Conservation (phyloP, 2,888 invertebrate species). For the Drosophila meridionalis region DNA sequence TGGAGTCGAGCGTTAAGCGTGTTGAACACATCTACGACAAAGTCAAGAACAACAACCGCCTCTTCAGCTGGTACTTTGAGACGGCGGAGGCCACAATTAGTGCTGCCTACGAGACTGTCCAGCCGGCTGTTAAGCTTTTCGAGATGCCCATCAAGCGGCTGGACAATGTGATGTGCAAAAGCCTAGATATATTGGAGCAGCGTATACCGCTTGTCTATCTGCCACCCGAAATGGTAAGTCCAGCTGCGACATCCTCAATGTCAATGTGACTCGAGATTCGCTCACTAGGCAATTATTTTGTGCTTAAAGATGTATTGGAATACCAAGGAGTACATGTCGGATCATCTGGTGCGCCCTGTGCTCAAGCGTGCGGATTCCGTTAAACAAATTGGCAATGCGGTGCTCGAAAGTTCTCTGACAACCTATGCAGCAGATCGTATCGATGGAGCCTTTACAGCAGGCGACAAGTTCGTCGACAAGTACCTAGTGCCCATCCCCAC, state of each 20-base stretch:
- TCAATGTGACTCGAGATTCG: slow-evolving; percentile 28
- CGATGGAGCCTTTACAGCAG: slow-evolving; percentile 91
- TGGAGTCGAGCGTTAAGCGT: slow-evolving; percentile 91
- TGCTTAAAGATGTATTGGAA: slow-evolving; percentile 90
- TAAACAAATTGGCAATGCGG: slow-evolving; percentile 90
- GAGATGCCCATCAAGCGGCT: slow-evolving; percentile 90
- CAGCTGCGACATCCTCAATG: background rate
- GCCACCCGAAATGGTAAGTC: slow-evolving; percentile 92
- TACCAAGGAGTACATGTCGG: slow-evolving; percentile 91
- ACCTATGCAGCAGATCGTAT: slow-evolving; percentile 90
- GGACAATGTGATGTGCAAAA: slow-evolving; percentile 92
- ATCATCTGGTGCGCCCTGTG: slow-evolving; percentile 88
- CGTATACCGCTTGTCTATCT: slow-evolving; percentile 92
- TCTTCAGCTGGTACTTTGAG: slow-evolving; percentile 91
- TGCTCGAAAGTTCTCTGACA: slow-evolving; percentile 90
- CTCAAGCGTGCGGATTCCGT: slow-evolving; percentile 92
- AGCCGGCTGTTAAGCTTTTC: slow-evolving; percentile 90
- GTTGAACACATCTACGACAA: slow-evolving; percentile 91
- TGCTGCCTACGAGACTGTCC: slow-evolving; percentile 90
- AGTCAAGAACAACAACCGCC: slow-evolving; percentile 91
- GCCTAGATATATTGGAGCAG: slow-evolving; percentile 93
- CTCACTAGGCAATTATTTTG: slow-evolving; percentile 71
- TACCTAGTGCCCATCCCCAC: slow-evolving; percentile 89
- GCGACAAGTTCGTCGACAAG: slow-evolving; percentile 93
- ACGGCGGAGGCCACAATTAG: slow-evolving; percentile 91